Conservation (phyloP, 2,888 invertebrate species). For the Clunio marinus region DNA sequence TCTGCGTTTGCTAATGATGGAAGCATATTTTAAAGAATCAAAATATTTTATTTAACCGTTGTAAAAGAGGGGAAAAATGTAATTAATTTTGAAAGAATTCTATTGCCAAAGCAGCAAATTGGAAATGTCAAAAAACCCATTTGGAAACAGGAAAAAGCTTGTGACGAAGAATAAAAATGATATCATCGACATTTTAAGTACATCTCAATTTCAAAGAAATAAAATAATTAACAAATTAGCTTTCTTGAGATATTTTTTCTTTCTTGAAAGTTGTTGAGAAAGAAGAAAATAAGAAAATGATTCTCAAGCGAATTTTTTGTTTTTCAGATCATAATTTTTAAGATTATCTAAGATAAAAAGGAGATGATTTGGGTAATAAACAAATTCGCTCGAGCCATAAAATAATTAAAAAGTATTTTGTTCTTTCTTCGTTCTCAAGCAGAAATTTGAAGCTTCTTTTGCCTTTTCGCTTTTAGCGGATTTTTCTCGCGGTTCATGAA, state of each 20-base stretch:
- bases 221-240: slow-evolving; percentile 11
- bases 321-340: neutral
- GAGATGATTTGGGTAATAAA: slow-evolving; percentile 29
- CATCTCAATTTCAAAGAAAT: slow-evolving; percentile 26
- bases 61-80: too few relatives aligned
- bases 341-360: neutral
- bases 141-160: slow-evolving; percentile 6
- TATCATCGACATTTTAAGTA: neutral
- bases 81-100: too few relatives aligned
- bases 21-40: too few relatives aligned
- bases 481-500: slow-evolving; percentile 34
- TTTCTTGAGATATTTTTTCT: neutral
- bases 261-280: neutral
- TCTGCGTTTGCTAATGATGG: too few relatives aligned
- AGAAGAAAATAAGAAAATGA: too few relatives aligned
- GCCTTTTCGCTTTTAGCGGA: slow-evolving; percentile 17
- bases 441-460: too few relatives aligned
- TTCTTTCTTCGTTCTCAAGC: neutral
- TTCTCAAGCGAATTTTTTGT: too few relatives aligned
- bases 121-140: slow-evolving; percentile 32
- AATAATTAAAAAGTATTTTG: slow-evolving; percentile 15
- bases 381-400: slow-evolving; percentile 29
- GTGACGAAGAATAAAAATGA: neutral
- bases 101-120: neutral
- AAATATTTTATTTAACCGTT: too few relatives aligned